phyloP scores from a whole-genome alignment of 2,113 vertebrate species.

The Stigmatopora nigra region DNA sequence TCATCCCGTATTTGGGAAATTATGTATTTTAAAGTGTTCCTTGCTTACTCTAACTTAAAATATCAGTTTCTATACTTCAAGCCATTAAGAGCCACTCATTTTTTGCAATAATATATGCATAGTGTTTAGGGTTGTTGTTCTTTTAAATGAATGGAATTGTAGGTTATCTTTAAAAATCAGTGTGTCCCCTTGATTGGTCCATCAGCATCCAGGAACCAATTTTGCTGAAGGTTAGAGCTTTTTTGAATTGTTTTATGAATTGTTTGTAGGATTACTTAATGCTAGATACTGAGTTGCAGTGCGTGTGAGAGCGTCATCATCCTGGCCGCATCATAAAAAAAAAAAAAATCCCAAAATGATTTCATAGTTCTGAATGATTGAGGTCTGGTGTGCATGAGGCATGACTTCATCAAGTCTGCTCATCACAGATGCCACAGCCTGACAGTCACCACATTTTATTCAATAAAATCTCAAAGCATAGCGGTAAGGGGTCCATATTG shows the following conservation, averaged over 20 bases:
- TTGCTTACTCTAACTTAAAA: neutral
- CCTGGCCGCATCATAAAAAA: neutral
- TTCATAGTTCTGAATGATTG: neutral
- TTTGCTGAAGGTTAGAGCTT: neutral
- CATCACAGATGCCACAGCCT: conserved; percentile 5
- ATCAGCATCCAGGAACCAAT: neutral
- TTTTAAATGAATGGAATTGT: too few relatives aligned
- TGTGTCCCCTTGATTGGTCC: too few relatives aligned
- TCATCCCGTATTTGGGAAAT: too few relatives aligned
- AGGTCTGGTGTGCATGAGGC: neutral
- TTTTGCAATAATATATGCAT: neutral
- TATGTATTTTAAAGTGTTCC: conserved; percentile 9
- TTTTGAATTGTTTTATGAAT: neutral
- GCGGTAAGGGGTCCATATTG: neutral
- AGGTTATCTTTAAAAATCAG: too few relatives aligned
- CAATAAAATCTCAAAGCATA: neutral
- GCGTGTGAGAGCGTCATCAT: too few relatives aligned
- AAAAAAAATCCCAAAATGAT: neutral
- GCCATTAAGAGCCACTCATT: neutral
- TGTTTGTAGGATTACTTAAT: neutral
- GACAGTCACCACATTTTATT: conserved; percentile 5
- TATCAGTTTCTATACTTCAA: neutral
- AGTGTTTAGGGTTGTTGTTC: neutral
- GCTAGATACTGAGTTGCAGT: neutral
- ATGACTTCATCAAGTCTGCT: conserved; percentile 12